These are phyloP conservation scores for Epinotia demarniana DNA, from an alignment of 2,888 invertebrate genomes.

Conservation along the genomic window DNA sequence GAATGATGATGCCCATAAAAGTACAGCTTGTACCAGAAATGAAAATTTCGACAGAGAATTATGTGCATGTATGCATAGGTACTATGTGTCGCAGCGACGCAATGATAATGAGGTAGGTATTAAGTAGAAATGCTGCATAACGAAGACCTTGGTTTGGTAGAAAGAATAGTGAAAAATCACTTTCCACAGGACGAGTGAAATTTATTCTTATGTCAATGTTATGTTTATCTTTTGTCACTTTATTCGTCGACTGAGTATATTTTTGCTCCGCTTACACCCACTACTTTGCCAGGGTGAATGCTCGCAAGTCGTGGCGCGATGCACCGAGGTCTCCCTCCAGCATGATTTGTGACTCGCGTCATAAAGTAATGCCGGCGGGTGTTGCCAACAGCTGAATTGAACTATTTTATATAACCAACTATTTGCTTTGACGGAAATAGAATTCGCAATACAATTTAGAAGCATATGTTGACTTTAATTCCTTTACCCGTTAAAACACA, in stretches of 20 bases:
- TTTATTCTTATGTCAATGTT: too few species aligned
- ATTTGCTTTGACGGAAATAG: conserved; percentile 44
- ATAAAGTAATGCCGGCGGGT: conserved; percentile 61
- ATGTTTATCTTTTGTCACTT: too few species aligned
- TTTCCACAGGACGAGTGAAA: too few species aligned
- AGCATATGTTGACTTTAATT: background rate
- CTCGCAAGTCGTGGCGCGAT: conserved; percentile 51
- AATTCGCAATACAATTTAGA: conserved; percentile 15
- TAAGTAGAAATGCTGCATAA: too few species aligned
- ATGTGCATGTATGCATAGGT: too few species aligned
- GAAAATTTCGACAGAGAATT: too few species aligned
- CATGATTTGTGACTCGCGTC: conserved; percentile 70
- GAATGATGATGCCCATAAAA: too few species aligned
- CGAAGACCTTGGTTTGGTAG: too few species aligned
- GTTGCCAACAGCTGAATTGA: conserved; percentile 65
- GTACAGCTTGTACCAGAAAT: too few species aligned
- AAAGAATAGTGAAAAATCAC: too few species aligned
- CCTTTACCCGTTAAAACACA: background rate
- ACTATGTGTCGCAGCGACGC: too few species aligned
- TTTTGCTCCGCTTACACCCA: background rate
- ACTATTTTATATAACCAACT: conserved; percentile 59
- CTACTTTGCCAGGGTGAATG: conserved; percentile 56
- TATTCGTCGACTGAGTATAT: background rate
- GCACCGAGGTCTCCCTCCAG: conserved; percentile 64
- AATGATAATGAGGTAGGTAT: too few species aligned